phyloP scores from a whole-genome alignment of 1,140 invertebrate species.

The Pseudobourletiella spinata region DNA sequence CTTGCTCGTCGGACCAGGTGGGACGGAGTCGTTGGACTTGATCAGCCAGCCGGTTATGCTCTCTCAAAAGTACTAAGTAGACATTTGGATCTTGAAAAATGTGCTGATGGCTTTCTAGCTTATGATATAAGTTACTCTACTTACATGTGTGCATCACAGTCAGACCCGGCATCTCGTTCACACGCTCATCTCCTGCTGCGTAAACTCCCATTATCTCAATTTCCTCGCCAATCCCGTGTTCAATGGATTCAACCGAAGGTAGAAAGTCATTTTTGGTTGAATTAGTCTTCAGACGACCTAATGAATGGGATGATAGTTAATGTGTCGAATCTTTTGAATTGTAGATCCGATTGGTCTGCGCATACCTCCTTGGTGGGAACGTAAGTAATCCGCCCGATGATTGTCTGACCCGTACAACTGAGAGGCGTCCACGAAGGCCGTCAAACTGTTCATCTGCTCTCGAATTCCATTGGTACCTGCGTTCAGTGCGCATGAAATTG shows the following conservation, averaged over 20 bases:
- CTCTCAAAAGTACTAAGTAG: slow-evolving; percentile 59
- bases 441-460: slow-evolving; percentile 59
- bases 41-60: slow-evolving; percentile 76
- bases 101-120: too few species aligned
- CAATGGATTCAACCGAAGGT: slow-evolving; percentile 9
- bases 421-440: slow-evolving; percentile 60
- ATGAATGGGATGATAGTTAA: not conserved
- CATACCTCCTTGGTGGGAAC: slow-evolving; percentile 17
- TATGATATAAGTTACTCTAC: too few species aligned
- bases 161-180: slow-evolving; percentile 29
- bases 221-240: not conserved
- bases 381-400: slow-evolving; percentile 42
- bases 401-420: slow-evolving; percentile 58
- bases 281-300: slow-evolving; percentile 7
- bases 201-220: slow-evolving; percentile 14
- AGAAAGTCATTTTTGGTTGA: not conserved
- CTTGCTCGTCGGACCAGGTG: not conserved
- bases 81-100: not conserved
- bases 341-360: not conserved
- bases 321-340: too few species aligned
- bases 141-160: slow-evolving; percentile 26
- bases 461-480: slow-evolving; percentile 36
- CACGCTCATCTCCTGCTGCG: slow-evolving; percentile 24
- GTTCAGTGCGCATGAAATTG: not conserved
- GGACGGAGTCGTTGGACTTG: slow-evolving; percentile 59